Evolutionary conservation across 2,797 vertebrate species (phyloP), one percentile per base, ranked within the genome.

Genomic region (Coregonus sp.): DNA sequence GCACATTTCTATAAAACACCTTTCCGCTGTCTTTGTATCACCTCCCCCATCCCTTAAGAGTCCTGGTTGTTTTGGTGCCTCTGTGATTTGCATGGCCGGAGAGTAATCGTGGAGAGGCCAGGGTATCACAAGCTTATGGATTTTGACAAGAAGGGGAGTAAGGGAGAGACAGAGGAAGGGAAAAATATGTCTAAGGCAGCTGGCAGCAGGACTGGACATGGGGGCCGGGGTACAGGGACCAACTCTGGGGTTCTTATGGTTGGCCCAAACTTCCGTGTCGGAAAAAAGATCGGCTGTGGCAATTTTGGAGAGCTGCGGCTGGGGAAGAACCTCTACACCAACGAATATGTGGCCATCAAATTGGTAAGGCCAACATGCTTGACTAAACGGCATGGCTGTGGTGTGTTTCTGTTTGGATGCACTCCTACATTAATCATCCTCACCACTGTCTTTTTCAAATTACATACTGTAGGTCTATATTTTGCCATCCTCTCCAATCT

Each of bases 51-150:
- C 70, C 81, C 78, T 76, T 80, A 92, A 85, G 78, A 11, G 50
- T 69, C 52, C 88, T 77, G 89, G 84, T 81, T 72, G 92, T 95
- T 96, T 92, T 91, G 91, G 93, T 91, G 89, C 94, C 93, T 94
- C 92, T 95, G 92, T 95, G 96, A 92, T 96, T 96, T 96, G 96
- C 94, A 96, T 97, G 96, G 97, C 96, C 94, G 95, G 94, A 92
- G 95, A 94, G 96, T 97, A 97, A 98, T 95, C 98, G 98, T 99
- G 98, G 98, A 99, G 98, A 99, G 95, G 96, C 97, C 98, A 89
- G 98, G 98, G 95, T 99, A 99, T 93, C 97, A 99, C 96, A 99
- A 99, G 98, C 97, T 99, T 96, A 99, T 99, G 97, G 98, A 99
- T 98, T 98, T 99, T 98, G 98, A 99, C 92, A 99, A 98, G 95